phyloP scores from a whole-genome alignment of 2,888 invertebrate species.

The Tupiocoris notatus region DNA sequence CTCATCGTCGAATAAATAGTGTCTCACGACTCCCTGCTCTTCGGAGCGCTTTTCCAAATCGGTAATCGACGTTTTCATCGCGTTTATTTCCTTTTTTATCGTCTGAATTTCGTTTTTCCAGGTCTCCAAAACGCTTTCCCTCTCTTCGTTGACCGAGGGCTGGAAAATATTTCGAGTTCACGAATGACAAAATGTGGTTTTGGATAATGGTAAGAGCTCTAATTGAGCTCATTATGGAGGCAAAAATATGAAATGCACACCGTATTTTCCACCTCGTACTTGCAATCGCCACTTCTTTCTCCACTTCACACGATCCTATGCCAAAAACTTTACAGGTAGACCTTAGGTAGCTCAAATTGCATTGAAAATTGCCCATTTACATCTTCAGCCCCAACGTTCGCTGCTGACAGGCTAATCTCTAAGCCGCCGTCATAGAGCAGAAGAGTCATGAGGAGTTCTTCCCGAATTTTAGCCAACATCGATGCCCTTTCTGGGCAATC shows the following conservation, averaged over 20 bases:
- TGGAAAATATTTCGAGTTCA: background rate
- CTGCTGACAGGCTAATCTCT: conserved; percentile 9
- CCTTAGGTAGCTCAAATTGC: no score
- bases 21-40: conserved; percentile 85
- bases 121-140: background rate
- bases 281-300: no score
- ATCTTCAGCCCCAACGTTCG: background rate
- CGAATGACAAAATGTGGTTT: background rate
- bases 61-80: background rate
- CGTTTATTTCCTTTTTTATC: background rate
- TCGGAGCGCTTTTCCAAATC: conserved; percentile 71
- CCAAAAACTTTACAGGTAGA: no score
- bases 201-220: background rate
- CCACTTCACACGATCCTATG: no score
- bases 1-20: conserved; percentile 89
- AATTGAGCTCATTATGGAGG: no score
- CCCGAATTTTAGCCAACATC: conserved; percentile 11
- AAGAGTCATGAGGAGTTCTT: conserved; percentile 21
- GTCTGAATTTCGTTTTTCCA: background rate
- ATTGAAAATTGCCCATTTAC: no score
- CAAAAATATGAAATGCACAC: no score
- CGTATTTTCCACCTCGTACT: no score
- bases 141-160: background rate
- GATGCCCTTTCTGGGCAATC: conserved; percentile 25
- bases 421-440: conserved; percentile 23